phyloP scores from a whole-genome alignment of 2,888 invertebrate genomes.

The Hartigia nigra region DNA sequence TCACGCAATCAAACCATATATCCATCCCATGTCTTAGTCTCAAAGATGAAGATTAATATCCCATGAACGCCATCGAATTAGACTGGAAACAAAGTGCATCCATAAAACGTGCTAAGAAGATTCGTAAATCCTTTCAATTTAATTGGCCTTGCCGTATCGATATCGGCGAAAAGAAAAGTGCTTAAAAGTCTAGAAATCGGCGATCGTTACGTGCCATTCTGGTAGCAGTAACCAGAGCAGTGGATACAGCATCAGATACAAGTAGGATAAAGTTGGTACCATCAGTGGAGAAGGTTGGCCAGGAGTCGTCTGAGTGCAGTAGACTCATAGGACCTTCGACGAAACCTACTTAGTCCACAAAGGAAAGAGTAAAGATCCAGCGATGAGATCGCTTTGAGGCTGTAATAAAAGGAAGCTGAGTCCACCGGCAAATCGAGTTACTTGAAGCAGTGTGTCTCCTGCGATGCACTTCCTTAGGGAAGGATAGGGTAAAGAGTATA shows the following conservation, averaged over 20 bases:
- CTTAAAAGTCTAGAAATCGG: neutral
- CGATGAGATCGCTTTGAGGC: constrained; percentile 55
- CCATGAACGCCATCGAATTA: neutral
- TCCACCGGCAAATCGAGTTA: constrained; percentile 55
- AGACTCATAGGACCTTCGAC: neutral
- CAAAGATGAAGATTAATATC: neutral
- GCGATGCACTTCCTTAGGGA: constrained; percentile 7
- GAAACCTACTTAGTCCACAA: neutral
- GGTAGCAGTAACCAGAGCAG: neutral
- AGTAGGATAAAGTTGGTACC: neutral
- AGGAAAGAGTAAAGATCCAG: constrained; percentile 13
- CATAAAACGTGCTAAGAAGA: neutral
- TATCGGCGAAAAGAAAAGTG: neutral
- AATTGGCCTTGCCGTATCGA: neutral
- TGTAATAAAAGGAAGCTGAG: constrained; percentile 51
- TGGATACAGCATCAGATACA: neutral
- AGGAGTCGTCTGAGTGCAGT: neutral
- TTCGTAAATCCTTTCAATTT: neutral
- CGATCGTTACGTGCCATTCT: neutral
- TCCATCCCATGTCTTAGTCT: neutral
- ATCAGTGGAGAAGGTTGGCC: neutral
- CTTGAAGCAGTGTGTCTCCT: constrained; percentile 12
- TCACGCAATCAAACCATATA: neutral
- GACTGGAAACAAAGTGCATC: neutral
- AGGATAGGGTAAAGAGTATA: neutral